phyloP scores from a whole-genome alignment of 2,888 invertebrate genomes.

The Microchrysa polita region DNA sequence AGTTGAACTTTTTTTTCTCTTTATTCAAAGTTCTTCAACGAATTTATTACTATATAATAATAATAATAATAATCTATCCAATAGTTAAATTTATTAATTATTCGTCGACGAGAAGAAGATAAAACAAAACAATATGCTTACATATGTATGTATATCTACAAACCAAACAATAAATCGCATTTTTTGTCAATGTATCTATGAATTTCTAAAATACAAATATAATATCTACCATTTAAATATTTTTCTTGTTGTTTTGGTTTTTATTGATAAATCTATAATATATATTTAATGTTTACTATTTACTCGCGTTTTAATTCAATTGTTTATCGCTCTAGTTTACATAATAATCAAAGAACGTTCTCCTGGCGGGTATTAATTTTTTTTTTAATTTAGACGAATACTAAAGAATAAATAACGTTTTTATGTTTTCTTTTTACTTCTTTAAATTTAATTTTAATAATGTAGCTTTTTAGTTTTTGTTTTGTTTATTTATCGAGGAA shows the following conservation, averaged over 20 bases:
- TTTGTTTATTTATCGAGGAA: constrained; percentile 1
- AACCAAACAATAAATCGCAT: constrained; percentile 15
- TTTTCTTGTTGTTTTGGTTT: too few species aligned
- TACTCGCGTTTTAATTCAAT: neutral
- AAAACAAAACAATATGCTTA: too few species aligned
- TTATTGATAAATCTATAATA: too few species aligned
- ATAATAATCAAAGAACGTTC: neutral
- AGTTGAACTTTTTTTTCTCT: constrained; percentile 21
- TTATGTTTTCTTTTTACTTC: too few species aligned
- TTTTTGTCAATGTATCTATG: too few species aligned
- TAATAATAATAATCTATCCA: neutral
- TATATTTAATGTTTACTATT: neutral
- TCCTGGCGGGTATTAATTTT: neutral
- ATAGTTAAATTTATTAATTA: neutral
- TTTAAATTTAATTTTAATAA: neutral
- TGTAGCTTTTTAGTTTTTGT: too few species aligned
- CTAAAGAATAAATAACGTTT: constrained; percentile 10
- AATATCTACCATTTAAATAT: constrained; percentile 10
- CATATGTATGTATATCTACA: constrained; percentile 23
- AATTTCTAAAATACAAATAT: constrained; percentile 24
- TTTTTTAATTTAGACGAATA: neutral
- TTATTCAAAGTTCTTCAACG: neutral
- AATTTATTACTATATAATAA: constrained; percentile 14
- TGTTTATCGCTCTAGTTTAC: neutral
- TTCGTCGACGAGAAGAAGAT: neutral